Base-by-base conservation (phyloP, 2,888 invertebrate species). In the Pachycephus smyrnensis region DNA sequence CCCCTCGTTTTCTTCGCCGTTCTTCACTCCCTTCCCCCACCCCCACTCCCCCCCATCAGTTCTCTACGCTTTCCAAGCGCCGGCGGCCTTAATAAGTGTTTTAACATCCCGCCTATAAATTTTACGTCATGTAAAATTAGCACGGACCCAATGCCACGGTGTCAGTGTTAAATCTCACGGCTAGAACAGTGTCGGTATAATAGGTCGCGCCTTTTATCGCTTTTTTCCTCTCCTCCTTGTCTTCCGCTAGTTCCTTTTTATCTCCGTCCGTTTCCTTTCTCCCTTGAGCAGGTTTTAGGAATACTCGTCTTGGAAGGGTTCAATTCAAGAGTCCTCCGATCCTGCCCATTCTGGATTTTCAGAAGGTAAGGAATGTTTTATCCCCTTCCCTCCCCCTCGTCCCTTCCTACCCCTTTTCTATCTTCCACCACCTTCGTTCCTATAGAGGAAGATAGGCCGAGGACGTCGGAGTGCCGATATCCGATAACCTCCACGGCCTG, bases 41-140 rank as follows among this genome's bases (percentile, higher is more conserved):
- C 76, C 73, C 73, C 69, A 35, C 68, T 12, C 69, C 12, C 0
- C 3, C 32, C n/a, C n/a, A 4, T n/a, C n/a, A 31, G n/a, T n/a
- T n/a, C 4, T 15, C 74, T 23, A 4, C 23, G 23, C 74, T 23
- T 68, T 6, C 23, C 15, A 23, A 55, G 55, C 55, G 23, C 6
- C 23, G 76, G 75, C 80, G 82, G 85, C 86, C 86, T 88, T 88
- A 88, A 88, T 88, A 88, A 88, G 88, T 86, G 86, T 85, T 85
- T 88, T 87, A 88, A 87, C 88, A 84, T 88, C 86, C 88, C 86
- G 87, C 85, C 88, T 86, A 88, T 88, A 88, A 88, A 88, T 88
- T 88, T 87, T 80, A 84, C 82, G 81, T 84, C 84, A 85, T 88
- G 87, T 86, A 84, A 87, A 88, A 88, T 88, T 88, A 88, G 87